Conservation (phyloP, 2,113 vertebrate genomes). For the Plectropomus leopardus region DNA sequence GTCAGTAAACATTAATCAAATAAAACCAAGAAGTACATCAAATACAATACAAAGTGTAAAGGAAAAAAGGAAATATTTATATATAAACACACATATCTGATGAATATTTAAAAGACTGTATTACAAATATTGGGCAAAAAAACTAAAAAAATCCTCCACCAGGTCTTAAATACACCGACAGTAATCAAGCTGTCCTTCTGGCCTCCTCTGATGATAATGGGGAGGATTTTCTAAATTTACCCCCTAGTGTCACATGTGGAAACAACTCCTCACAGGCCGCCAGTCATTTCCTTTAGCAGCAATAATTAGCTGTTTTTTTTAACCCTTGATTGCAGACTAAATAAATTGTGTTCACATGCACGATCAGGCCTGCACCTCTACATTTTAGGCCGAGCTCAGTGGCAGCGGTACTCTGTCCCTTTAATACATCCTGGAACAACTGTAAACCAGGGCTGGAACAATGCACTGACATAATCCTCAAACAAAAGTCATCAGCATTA, state of each 20-base stretch:
- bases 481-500: neutral
- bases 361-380: neutral
- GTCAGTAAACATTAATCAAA: too few relatives aligned
- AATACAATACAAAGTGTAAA: too few relatives aligned
- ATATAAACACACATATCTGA: too few relatives aligned
- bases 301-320: conserved; percentile 64
- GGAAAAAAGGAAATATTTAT: too few relatives aligned
- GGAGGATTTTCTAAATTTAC: conserved; percentile 57
- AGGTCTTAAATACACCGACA: neutral
- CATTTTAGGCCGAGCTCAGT: neutral
- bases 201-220: neutral
- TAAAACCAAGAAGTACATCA: too few relatives aligned
- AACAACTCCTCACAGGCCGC: conserved; percentile 38
- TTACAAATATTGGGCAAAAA: too few relatives aligned
- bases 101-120: too few relatives aligned
- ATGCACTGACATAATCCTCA: neutral
- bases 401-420: neutral
- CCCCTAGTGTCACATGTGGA: conserved; percentile 26
- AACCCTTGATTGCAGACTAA: conserved; percentile 72
- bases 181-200: neutral
- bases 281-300: conserved; percentile 53
- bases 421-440: neutral
- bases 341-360: conserved; percentile 46
- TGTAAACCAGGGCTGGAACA: neutral
- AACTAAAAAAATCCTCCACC: too few relatives aligned